These are phyloP conservation scores for Lerista edwardsae DNA, from an alignment of 2,797 vertebrate species.

Conservation along the genomic window DNA sequence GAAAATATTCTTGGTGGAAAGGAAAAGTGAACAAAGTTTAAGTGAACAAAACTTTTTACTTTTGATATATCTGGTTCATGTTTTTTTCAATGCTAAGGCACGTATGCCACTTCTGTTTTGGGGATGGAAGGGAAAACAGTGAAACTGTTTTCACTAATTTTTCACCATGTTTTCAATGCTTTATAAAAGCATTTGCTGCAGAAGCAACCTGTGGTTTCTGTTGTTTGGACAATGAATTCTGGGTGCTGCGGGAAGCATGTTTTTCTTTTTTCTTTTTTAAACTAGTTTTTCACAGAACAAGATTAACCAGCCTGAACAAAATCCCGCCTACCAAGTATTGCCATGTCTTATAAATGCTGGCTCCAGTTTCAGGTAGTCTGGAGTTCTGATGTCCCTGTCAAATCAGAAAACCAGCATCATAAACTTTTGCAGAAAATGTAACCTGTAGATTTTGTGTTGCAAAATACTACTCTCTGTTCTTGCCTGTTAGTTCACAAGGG, in stretches of 20 bases:
- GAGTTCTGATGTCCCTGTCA: neutral
- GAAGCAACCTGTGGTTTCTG: neutral
- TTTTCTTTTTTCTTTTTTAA: conserved; percentile 8
- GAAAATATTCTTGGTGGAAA: neutral
- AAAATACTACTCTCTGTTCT: fast-evolving
- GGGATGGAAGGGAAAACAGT: neutral
- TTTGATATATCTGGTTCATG: neutral
- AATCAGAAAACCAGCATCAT: neutral
- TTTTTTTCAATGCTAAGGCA: neutral
- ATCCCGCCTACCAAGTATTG: neutral
- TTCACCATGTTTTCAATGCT: conserved; percentile 8
- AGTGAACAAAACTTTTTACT: too few species aligned
- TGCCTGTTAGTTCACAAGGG: neutral
- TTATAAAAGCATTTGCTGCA: neutral
- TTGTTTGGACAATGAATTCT: neutral
- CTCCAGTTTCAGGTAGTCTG: neutral
- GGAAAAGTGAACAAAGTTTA: neutral
- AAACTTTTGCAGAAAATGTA: neutral
- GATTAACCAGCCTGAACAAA: neutral
- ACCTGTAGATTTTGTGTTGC: neutral
- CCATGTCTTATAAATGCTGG: neutral
- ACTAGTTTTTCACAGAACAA: neutral
- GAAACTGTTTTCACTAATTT: neutral
- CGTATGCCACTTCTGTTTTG: neutral
- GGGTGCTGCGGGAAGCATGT: neutral